Evolutionary conservation across 2,888 invertebrate species (phyloP).

Genomic region (Cephus runcator): DNA sequence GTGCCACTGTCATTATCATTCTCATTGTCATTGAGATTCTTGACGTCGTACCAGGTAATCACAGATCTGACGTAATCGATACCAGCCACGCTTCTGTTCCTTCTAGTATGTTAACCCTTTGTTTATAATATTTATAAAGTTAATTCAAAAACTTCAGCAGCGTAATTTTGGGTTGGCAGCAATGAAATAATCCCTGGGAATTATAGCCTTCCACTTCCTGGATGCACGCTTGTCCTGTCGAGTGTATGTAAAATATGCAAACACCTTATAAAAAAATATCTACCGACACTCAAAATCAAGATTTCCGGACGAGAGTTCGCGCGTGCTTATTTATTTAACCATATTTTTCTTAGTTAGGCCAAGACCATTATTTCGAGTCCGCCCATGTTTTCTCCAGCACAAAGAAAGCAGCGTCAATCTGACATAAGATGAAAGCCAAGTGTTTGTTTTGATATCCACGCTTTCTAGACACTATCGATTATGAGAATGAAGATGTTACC

Average conservation of each 20-base stretch:
- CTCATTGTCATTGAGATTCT: not conserved
- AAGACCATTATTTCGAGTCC: not conserved
- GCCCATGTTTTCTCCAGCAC: not conserved
- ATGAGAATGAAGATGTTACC: not conserved
- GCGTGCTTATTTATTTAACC: not conserved
- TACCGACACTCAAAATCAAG: not conserved
- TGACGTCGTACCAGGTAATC: not conserved
- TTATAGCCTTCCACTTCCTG: not conserved
- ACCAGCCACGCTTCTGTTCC: not conserved
- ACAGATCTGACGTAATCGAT: not conserved
- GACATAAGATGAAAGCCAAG: not conserved
- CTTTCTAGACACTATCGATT: not conserved
- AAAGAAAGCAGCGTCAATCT: not conserved
- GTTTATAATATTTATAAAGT: not conserved
- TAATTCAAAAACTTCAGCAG: not conserved
- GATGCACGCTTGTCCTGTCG: not conserved
- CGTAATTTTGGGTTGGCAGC: not conserved
- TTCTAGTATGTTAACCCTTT: not conserved
- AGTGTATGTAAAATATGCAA: not conserved
- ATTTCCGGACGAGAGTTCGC: not conserved
- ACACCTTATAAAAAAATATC: not conserved
- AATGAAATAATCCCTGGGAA: not conserved
- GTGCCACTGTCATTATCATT: not conserved
- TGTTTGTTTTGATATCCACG: not conserved
- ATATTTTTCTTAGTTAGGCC: not conserved